A percentile compares a stretch with the other conserved stretches of the same genome.
Conservation (phyloP, 2,113 vertebrate genomes). For the Illadopsis cleaveri region DNA sequence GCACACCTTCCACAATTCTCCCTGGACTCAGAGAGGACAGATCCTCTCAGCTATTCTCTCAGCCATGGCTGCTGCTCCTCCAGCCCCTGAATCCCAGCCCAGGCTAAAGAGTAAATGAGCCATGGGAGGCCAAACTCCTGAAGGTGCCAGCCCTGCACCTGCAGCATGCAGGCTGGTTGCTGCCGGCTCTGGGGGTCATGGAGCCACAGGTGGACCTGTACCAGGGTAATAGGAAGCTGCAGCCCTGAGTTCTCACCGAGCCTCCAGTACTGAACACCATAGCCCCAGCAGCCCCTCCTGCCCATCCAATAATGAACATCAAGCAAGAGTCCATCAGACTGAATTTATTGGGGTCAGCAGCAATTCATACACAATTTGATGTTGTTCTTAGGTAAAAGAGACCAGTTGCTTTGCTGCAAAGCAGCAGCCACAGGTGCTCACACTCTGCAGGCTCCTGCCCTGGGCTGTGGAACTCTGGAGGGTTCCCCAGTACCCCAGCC, state of each 20-base stretch:
- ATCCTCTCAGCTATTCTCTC: neutral
- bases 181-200: neutral
- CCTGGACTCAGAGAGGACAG: neutral
- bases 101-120: neutral
- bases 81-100: neutral
- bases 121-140: neutral
- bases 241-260: neutral
- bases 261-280: rapidly evolving
- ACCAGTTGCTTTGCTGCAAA: neutral
- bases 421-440: neutral
- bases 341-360: slow-evolving; percentile 28
- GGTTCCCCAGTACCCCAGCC: neutral
- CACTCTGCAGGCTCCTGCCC: neutral
- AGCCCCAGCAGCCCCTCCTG: neutral
- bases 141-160: neutral
- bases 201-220: neutral
- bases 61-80: neutral
- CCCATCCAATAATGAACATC: neutral
- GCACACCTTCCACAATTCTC: rapidly evolving
- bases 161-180: neutral
- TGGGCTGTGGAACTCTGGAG: rapidly evolving
- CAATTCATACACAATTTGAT: neutral
- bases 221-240: neutral
- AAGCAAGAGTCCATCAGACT: neutral
- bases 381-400: neutral